Evolutionary conservation across 2,888 invertebrate genomes (phyloP).

Genomic region (Dorcus hopei): DNA sequence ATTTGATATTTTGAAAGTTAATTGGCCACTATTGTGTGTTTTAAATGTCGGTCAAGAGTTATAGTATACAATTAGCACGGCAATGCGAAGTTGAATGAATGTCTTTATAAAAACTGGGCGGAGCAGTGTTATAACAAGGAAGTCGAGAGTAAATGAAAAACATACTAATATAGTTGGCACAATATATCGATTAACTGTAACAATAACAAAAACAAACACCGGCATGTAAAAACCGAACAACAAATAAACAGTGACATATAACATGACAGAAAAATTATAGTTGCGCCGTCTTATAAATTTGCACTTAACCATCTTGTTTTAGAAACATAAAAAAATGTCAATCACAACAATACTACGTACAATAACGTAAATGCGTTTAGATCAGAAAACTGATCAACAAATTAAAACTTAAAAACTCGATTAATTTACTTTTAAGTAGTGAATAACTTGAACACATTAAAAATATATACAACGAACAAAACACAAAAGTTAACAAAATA

Average conservation of each 20-base stretch:
- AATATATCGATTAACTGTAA: conserved; percentile 17
- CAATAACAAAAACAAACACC: conserved; percentile 9
- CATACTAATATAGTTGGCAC: conserved; percentile 17
- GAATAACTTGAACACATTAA: conserved; percentile 21
- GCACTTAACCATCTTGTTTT: conserved; percentile 22
- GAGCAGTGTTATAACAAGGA: not conserved
- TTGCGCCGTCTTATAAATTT: conserved; percentile 19
- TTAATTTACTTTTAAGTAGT: conserved; percentile 25
- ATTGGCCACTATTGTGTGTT: no score
- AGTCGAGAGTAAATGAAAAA: conserved; percentile 9
- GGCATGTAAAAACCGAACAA: conserved; percentile 12
- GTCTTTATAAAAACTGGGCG: no score
- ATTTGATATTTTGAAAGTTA: no score
- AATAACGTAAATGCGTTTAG: conserved; percentile 37
- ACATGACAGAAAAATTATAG: conserved; percentile 18
- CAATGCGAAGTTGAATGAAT: no score
- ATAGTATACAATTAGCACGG: no score
- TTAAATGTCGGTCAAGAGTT: no score
- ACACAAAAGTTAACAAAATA: conserved; percentile 3
- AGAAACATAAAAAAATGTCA: conserved; percentile 36
- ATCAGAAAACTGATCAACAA: conserved; percentile 34
- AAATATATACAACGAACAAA: conserved; percentile 19
- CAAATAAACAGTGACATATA: conserved; percentile 24
- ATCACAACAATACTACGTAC: conserved; percentile 47
- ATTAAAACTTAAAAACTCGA: conserved; percentile 35